phyloP scores from a whole-genome alignment of 2,113 vertebrate species.

The Terrapene triunguis region DNA sequence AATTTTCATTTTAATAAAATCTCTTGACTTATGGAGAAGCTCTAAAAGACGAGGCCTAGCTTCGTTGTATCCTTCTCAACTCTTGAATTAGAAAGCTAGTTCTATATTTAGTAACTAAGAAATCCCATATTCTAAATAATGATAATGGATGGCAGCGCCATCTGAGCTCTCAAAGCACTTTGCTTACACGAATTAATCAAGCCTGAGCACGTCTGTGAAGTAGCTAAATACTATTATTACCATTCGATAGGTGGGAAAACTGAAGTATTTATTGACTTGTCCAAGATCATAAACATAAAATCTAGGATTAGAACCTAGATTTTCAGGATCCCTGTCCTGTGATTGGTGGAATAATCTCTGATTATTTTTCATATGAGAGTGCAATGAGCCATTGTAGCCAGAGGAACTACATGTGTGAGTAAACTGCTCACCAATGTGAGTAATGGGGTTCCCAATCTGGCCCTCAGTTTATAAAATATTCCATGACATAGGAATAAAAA shows the following conservation, averaged over 20 bases:
- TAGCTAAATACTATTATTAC: rapidly evolving
- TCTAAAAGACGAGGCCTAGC: rapidly evolving
- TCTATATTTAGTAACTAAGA: not conserved
- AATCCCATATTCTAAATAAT: not conserved
- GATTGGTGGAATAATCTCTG: not conserved
- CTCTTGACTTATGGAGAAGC: not conserved
- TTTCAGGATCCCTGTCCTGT: not conserved
- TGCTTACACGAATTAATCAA: rapidly evolving
- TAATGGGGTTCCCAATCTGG: not conserved
- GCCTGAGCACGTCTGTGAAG: not conserved
- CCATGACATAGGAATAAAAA: not conserved
- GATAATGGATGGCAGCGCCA: not conserved
- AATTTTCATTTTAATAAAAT: not conserved
- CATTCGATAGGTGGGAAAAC: not conserved
- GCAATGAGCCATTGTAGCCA: not conserved
- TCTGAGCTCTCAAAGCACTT: not conserved
- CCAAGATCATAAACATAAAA: not conserved
- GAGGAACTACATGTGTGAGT: not conserved
- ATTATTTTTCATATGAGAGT: not conserved
- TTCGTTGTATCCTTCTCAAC: not conserved
- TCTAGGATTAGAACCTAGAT: rapidly evolving
- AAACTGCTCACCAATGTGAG: not conserved
- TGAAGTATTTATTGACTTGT: rapidly evolving
- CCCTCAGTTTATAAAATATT: not conserved
- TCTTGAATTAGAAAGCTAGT: not conserved